Percentiles rank a stretch among this genome's conserved stretches.
These are phyloP conservation scores for Drosophila parabipectinata DNA, from an alignment of 1,140 invertebrate genomes.

Conservation along the genomic window DNA sequence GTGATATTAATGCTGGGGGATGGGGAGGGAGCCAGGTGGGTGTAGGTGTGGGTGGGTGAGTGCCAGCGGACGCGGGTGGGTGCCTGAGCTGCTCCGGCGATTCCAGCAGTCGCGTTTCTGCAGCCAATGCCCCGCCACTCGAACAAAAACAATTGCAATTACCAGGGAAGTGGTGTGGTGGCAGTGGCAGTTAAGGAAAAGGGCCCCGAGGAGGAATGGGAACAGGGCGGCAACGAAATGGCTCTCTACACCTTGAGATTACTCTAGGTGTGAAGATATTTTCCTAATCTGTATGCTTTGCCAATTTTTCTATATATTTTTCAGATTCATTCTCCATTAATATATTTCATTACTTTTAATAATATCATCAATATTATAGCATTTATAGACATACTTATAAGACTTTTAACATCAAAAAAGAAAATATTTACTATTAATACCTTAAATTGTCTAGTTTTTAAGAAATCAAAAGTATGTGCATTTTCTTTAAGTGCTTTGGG, in stretches of 20 bases:
- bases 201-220: constrained; percentile 10
- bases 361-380: too few species aligned
- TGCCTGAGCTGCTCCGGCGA: constrained; percentile 38
- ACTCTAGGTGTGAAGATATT: too few species aligned
- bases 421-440: not conserved
- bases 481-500: constrained; percentile 18
- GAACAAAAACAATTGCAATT: constrained; percentile 70
- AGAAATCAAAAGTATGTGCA: too few species aligned
- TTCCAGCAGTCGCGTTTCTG: constrained; percentile 50
- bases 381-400: not conserved
- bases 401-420: not conserved
- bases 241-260: constrained; percentile 1
- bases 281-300: too few species aligned
- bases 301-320: too few species aligned
- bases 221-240: constrained; percentile 5
- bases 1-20: constrained; percentile 32
- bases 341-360: too few species aligned
- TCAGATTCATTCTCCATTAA: too few species aligned
- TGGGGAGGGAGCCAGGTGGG: not conserved
- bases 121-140: constrained; percentile 54
- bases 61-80: constrained; percentile 39
- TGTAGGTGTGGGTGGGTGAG: not conserved
- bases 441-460: too few species aligned
- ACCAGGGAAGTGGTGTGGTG: constrained; percentile 25
- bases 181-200: constrained; percentile 6